Conservation (phyloP, 2,113 vertebrate genomes). For the Spea bombifrons region DNA sequence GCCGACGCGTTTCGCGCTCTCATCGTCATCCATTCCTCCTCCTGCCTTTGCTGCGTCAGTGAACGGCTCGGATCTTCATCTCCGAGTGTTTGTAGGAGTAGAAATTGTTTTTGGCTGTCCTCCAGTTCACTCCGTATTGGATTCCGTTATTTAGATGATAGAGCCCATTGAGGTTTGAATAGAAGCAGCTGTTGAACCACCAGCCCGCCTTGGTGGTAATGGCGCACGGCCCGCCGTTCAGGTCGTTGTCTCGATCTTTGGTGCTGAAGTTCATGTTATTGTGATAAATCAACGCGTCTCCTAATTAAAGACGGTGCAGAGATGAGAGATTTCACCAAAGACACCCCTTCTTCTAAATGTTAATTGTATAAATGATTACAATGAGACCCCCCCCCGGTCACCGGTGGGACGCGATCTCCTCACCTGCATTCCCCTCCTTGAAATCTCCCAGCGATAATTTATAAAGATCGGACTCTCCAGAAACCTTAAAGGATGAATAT, state of each 20-base stretch:
- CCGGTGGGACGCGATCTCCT: not conserved
- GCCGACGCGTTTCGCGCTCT: too few species aligned
- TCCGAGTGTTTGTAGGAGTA: slow-evolving; percentile 23
- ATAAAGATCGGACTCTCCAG: not conserved
- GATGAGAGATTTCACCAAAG: not conserved
- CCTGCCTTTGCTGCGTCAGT: too few species aligned
- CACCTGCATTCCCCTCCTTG: not conserved
- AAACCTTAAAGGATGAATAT: not conserved
- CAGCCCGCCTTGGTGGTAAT: slow-evolving; percentile 2
- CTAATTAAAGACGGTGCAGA: not conserved
- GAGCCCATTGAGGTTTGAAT: slow-evolving; percentile 26
- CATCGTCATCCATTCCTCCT: too few species aligned
- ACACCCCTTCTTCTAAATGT: too few species aligned
- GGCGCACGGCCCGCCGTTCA: not conserved
- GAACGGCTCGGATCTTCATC: slow-evolving; percentile 24
- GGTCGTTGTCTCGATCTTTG: slow-evolving; percentile 16
- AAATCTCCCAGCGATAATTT: not conserved
- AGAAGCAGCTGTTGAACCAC: slow-evolving; percentile 26
- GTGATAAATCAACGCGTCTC: slow-evolving; percentile 13
- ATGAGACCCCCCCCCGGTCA: too few species aligned
- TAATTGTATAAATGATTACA: too few species aligned
- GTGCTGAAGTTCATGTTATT: slow-evolving; percentile 23
- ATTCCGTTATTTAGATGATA: slow-evolving; percentile 1
- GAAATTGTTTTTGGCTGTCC: not conserved
- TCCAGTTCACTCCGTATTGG: slow-evolving; percentile 11